phyloP scores from a whole-genome alignment of 2,113 vertebrate species.

The Entelurus aequoreus region DNA sequence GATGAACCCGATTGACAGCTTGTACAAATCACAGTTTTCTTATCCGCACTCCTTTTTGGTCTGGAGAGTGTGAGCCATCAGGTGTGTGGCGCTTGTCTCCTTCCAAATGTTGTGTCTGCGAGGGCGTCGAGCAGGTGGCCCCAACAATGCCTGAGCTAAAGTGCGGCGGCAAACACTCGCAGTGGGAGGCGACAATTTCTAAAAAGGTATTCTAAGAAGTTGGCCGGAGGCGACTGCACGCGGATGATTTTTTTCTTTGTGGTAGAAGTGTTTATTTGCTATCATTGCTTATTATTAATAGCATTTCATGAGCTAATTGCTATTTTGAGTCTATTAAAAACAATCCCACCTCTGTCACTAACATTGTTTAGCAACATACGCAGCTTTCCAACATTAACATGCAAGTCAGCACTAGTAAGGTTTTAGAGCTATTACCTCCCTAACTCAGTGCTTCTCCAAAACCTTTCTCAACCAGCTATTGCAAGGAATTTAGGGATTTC shows the following conservation, averaged over 20 bases:
- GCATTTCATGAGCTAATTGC: too few species aligned
- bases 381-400: too few species aligned
- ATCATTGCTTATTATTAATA: too few species aligned
- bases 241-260: not conserved
- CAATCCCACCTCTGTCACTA: too few species aligned
- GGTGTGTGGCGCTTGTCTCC: constrained; percentile 22
- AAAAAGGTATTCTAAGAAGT: constrained; percentile 9
- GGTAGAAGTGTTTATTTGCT: not conserved
- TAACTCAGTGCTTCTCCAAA: too few species aligned
- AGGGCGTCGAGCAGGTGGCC: constrained; percentile 37
- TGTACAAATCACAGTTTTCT: constrained; percentile 15
- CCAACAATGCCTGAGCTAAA: constrained; percentile 26
- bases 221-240: not conserved
- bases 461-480: too few species aligned
- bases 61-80: constrained; percentile 11
- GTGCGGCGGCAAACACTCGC: constrained; percentile 20
- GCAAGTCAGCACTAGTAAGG: too few species aligned
- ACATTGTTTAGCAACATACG: too few species aligned
- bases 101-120: constrained; percentile 28
- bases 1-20: not conserved
- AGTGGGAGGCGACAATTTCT: constrained; percentile 15
- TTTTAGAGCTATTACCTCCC: too few species aligned
- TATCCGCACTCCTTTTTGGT: constrained; percentile 18
- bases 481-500: too few species aligned
- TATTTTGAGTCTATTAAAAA: too few species aligned